These are phyloP conservation scores for Pseudochirops cupreus DNA, from an alignment of 2,797 vertebrate genomes.

Conservation along the genomic window DNA sequence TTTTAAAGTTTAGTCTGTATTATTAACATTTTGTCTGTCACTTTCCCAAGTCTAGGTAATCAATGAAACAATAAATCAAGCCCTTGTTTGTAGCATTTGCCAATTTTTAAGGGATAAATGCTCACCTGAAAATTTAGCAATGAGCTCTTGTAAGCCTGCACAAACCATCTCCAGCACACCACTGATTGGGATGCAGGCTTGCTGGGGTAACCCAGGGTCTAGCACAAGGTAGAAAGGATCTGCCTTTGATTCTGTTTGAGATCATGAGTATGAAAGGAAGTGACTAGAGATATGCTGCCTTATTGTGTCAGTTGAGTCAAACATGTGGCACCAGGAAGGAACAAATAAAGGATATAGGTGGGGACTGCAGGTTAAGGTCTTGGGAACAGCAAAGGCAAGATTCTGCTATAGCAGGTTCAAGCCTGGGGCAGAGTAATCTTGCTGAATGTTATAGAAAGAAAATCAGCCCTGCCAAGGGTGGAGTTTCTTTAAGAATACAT, in stretches of 20 bases:
- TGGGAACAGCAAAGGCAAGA: constrained; percentile 73
- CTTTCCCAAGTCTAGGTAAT: not conserved
- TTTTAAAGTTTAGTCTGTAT: not conserved
- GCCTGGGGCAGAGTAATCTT: constrained; percentile 72
- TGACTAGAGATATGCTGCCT: not conserved
- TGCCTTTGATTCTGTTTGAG: constrained; percentile 50
- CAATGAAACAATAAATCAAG: not conserved
- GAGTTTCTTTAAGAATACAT: not conserved
- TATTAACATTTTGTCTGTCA: not conserved
- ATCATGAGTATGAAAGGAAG: constrained; percentile 23
- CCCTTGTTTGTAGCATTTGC: not conserved
- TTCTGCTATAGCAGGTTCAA: constrained; percentile 75
- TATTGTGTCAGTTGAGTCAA: constrained; percentile 67
- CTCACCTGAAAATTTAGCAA: not conserved
- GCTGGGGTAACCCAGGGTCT: constrained; percentile 33
- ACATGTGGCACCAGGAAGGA: constrained; percentile 76
- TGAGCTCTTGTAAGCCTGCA: not conserved
- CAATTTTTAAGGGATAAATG: not conserved
- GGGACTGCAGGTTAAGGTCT: constrained; percentile 74
- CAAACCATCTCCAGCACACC: not conserved
- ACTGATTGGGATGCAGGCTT: not conserved
- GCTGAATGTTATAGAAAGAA: constrained; percentile 73
- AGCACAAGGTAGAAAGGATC: constrained; percentile 7
- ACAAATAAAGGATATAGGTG: constrained; percentile 77
- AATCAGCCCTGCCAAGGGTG: constrained; percentile 69